Conservation (phyloP, 2,797 vertebrate genomes). For the Nyctibius grandis region DNA sequence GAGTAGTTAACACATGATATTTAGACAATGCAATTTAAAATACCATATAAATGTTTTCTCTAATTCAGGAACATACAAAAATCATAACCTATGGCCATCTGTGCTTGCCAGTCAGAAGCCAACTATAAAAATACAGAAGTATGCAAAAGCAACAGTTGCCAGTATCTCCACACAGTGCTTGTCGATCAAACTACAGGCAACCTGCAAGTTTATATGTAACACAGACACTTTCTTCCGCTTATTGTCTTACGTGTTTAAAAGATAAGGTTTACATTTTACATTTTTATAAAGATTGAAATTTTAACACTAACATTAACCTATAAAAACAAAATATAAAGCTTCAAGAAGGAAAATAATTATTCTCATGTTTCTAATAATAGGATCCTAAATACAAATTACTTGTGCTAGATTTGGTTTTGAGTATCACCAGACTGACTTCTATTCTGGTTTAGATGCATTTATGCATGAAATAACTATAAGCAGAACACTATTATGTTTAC, state of each 20-base stretch:
- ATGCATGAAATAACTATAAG: neutral
- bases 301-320: neutral
- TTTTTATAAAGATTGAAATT: neutral
- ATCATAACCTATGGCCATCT: constrained; percentile 57
- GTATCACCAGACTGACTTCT: neutral
- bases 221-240: neutral
- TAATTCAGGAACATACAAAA: constrained; percentile 56
- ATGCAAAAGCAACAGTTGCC: constrained; percentile 64
- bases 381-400: neutral
- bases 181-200: constrained; percentile 39
- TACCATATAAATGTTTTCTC: neutral
- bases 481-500: neutral
- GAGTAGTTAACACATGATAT: neutral
- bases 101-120: constrained; percentile 63
- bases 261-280: neutral
- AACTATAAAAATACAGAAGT: constrained; percentile 69
- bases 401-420: neutral
- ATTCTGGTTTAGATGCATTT: neutral
- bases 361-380: neutral
- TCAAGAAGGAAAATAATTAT: neutral
- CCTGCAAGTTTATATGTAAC: neutral
- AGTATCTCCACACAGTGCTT: constrained; percentile 22
- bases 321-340: neutral
- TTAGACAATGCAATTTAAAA: constrained; percentile 41
- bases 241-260: neutral